phyloP scores from a whole-genome alignment of 2,888 invertebrate species.

The Scaptomyza cyrtandrae region DNA sequence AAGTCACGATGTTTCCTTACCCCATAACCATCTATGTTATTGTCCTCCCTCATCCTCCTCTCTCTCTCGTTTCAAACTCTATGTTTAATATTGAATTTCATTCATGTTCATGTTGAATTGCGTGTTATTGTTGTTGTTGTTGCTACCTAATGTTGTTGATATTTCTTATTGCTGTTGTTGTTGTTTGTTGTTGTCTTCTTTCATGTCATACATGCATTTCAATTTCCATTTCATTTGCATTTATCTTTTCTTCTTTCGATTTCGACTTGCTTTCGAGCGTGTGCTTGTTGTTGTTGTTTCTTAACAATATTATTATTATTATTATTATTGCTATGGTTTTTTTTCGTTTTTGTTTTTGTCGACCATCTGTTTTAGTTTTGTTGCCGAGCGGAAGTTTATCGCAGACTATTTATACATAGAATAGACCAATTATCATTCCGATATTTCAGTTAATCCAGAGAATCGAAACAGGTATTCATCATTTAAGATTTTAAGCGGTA shows the following conservation, averaged over 20 bases:
- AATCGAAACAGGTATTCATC: background rate
- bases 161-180: too few relatives aligned
- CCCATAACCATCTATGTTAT: slow-evolving; percentile 5
- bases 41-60: background rate
- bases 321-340: background rate
- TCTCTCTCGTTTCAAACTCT: background rate
- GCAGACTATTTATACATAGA: background rate
- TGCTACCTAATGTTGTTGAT: slow-evolving; percentile 9
- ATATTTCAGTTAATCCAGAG: background rate
- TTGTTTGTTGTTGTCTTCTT: slow-evolving; percentile 21
- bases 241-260: slow-evolving; percentile 11
- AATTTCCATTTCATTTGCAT: slow-evolving; percentile 18
- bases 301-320: slow-evolving; percentile 17
- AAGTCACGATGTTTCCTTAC: slow-evolving; percentile 6
- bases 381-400: background rate
- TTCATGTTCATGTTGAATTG: slow-evolving; percentile 28
- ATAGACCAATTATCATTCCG: background rate
- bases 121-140: slow-evolving; percentile 12
- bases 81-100: slow-evolving; percentile 46
- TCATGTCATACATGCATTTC: slow-evolving; percentile 40
- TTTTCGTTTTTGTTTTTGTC: too few relatives aligned
- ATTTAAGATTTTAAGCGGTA: background rate
- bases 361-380: slow-evolving; percentile 17
- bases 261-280: slow-evolving; percentile 20
- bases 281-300: background rate